Base-by-base conservation (phyloP, 2,797 vertebrate genomes). In the Eleutherodactylus coqui region DNA sequence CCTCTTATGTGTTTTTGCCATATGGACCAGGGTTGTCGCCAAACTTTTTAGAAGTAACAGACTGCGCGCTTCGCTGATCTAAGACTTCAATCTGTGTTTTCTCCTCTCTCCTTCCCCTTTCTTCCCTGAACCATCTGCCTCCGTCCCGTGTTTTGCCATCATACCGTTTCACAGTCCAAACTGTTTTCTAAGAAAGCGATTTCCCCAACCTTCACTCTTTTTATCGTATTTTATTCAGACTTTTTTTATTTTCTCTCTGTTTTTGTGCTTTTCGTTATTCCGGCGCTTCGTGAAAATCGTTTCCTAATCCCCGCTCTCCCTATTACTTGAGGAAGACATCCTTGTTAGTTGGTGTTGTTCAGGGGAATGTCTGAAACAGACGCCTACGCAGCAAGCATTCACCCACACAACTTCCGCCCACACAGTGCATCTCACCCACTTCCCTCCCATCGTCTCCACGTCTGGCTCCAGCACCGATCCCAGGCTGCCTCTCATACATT, bases 351-450 rank as follows among this genome's bases (percentile, higher is more conserved):
- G 91, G 92, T 88, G 90, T 92, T 93, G 94, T 94, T 94, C 94
- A 79, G 80, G 86, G 86, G 91, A 94, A 94, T 93, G 94, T 94
- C 93, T 86, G 92, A 92, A 91, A 93, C 93, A 91, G 91, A 93
- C 93, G 93, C 94, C 93, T 93, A 94, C 91, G 91, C 92, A 75
- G 83, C 38, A 69, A 89, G 85, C 89, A 89, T 38, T 90, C 58
- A 89, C 87, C 88, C 83, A 78, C 88, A 78, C 83, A 87, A 19
- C 62, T 82, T 49, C 89, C 64, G 34, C 82, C 89, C 87, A 88
- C 89, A 78, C 89, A 89, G 69, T 73, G 49, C 53, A n/a, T 70
- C 70, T 77, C 80, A 24, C 83, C 51, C 88, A 73, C 85, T 58
- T 69, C 75, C 75, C 47, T 85, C 86, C 24, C 75, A 67, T 81